Base-by-base conservation (phyloP, 1,140 invertebrate genomes). In the Ceratina japonica region DNA sequence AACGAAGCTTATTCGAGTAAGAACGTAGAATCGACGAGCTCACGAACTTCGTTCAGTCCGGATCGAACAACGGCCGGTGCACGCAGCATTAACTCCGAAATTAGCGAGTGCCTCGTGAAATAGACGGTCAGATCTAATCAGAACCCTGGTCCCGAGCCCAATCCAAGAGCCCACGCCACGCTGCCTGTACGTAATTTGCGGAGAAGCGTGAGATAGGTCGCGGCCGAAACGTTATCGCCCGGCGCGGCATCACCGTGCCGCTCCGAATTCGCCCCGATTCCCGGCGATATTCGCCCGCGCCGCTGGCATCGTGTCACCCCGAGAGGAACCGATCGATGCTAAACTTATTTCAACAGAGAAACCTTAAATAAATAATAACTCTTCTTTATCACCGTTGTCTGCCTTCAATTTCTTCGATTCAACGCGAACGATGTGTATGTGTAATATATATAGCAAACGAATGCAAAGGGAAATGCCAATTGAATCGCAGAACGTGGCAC, bases 61-160 rank as follows among this genome's bases (percentile, higher is more conserved):
- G 31, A 74, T 73, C 70, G 76, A 65, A 59, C 62, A 16, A 62
- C 18, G 37, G 22, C 49, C 24, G 58, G n/a, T 51, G 75, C 70
- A 65, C 49, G 76, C 51, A 61, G 76, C 62, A 79, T 79, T 79
- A 79, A 64, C 76, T 51, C 61, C 76, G 59, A 84, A 84, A 84
- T 84, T 83, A 83, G 63, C 62, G 73, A 84, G 68, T 83, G 80
- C 74, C 66, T 61, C 27, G 52, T 61, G 72, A 44, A 84, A 76
- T 70, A 72, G 49, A 56, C 58, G 51, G 37, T 62, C 61, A 77
- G 76, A 84, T 82, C 59, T 84, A 80, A 84, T 83, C 81, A 62
- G 54, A 44, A 70, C 13, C 51, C 22, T 71, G 80, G 63, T 75
- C 51, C 54, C 20, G 37, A n/a, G 27, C 37, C 37, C 37, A 10